A percentile compares a stretch with the other conserved stretches of the same genome.
Conservation (phyloP, 2,113 vertebrate genomes). For the Scortum barcoo region DNA sequence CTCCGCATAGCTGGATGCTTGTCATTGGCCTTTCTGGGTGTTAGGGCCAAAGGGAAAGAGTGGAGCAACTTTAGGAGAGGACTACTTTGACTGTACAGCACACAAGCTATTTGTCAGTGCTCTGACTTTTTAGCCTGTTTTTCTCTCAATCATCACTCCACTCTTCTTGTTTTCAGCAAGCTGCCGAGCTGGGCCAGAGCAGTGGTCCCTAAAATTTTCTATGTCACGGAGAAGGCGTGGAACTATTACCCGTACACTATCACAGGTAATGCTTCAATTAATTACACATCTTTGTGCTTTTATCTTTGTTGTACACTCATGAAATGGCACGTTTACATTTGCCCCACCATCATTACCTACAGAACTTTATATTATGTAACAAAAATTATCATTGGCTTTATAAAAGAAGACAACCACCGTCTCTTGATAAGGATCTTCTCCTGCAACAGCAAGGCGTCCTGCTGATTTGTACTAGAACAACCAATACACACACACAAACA, state of each 20-base stretch:
- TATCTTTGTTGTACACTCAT: neutral
- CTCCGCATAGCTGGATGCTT: slow-evolving; percentile 52
- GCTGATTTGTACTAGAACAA: neutral
- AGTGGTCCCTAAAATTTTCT: slow-evolving; percentile 96
- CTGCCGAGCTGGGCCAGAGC: slow-evolving; percentile 95
- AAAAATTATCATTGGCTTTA: neutral
- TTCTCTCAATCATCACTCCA: neutral
- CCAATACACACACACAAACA: neutral
- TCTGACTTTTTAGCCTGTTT: neutral
- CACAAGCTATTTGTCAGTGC: slow-evolving; percentile 3
- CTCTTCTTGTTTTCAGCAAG: slow-evolving; percentile 85
- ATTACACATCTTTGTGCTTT: neutral
- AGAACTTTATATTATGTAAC: neutral
- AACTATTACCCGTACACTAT: slow-evolving; percentile 94
- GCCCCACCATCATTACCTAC: no score
- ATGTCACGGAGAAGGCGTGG: slow-evolving; percentile 96
- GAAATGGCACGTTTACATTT: neutral
- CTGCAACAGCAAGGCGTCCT: neutral
- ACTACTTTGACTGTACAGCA: neutral
- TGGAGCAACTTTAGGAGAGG: neutral
- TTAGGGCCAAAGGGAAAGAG: slow-evolving; percentile 14
- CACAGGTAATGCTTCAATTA: slow-evolving; percentile 65
- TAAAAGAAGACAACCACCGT: neutral
- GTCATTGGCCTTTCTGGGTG: slow-evolving; percentile 16
- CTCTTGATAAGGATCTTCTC: neutral